Evolutionary conservation across 2,888 invertebrate species (phyloP).

Genomic region (Scaptomyza caliginosa): DNA sequence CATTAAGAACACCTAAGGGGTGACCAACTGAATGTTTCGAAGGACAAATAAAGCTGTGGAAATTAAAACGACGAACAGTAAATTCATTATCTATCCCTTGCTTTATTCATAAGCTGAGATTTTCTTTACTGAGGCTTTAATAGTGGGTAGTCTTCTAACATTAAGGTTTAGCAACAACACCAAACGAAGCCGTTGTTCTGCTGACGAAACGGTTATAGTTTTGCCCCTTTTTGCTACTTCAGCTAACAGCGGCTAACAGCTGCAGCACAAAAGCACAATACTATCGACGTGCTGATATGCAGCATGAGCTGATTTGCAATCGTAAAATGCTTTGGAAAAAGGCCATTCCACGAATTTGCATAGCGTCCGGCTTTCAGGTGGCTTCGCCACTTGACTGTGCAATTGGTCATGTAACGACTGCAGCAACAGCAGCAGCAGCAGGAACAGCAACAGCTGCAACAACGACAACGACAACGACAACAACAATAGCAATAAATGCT

Average conservation of each 20-base stretch:
- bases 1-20: slow-evolving; percentile 16
- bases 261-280: slow-evolving; percentile 1
- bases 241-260: too few species aligned
- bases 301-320: slow-evolving; percentile 21
- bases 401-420: slow-evolving; percentile 72
- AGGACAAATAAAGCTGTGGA: background rate
- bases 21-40: background rate
- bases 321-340: slow-evolving; percentile 24
- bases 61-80: background rate
- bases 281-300: slow-evolving; percentile 51
- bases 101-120: too few species aligned
- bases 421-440: slow-evolving; percentile 26
- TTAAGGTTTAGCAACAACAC: slow-evolving; percentile 2
- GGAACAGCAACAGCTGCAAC: slow-evolving; percentile 15
- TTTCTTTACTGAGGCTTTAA: too few species aligned
- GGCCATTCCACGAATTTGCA: slow-evolving; percentile 29
- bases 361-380: slow-evolving; percentile 37
- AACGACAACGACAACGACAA: slow-evolving; percentile 18
- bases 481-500: slow-evolving; percentile 32
- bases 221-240: background rate
- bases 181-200: slow-evolving; percentile 43
- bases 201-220: slow-evolving; percentile 25
- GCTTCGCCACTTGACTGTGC: slow-evolving; percentile 63
- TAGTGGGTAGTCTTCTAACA: background rate
- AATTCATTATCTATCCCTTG: too few species aligned